phyloP scores from a whole-genome alignment of 1,140 invertebrate species.

The Halesus radiatus region DNA sequence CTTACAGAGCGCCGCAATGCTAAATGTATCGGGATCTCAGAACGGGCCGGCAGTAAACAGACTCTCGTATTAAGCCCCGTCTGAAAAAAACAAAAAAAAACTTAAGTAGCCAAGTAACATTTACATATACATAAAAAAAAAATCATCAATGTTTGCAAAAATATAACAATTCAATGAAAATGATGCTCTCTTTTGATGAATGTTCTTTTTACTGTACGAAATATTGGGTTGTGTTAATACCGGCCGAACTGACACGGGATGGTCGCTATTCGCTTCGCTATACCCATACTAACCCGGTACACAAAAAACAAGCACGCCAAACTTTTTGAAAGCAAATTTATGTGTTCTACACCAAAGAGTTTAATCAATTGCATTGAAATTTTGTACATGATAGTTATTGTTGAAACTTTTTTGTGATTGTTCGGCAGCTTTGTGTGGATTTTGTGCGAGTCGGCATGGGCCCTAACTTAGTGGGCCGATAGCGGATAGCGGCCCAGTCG shows the following conservation, averaged over 20 bases:
- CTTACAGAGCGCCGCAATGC: constrained; percentile 30
- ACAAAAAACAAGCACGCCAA: background rate
- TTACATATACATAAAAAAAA: background rate
- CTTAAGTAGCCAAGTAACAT: background rate
- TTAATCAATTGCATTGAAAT: background rate
- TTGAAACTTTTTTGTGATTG: background rate
- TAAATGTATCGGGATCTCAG: constrained; percentile 33
- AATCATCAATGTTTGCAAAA: too few species aligned
- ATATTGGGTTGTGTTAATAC: background rate
- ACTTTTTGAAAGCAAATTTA: background rate
- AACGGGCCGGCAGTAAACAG: constrained; percentile 37
- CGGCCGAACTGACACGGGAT: constrained; percentile 36
- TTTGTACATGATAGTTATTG: too few species aligned
- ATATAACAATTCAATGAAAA: too few species aligned
- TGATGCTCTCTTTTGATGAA: too few species aligned
- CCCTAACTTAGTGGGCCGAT: constrained; percentile 32
- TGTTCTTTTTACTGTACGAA: too few species aligned
- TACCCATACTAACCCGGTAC: constrained; percentile 28
- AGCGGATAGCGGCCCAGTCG: constrained; percentile 41
- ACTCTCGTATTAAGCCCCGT: constrained; percentile 30
- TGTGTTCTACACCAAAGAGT: background rate
- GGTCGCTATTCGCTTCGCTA: constrained; percentile 9
- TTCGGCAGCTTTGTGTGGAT: background rate
- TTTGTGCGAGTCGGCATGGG: constrained; percentile 1
- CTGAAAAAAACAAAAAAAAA: too few species aligned